phyloP scores from a whole-genome alignment of 1,140 invertebrate species.

The Drosophila azteca region DNA sequence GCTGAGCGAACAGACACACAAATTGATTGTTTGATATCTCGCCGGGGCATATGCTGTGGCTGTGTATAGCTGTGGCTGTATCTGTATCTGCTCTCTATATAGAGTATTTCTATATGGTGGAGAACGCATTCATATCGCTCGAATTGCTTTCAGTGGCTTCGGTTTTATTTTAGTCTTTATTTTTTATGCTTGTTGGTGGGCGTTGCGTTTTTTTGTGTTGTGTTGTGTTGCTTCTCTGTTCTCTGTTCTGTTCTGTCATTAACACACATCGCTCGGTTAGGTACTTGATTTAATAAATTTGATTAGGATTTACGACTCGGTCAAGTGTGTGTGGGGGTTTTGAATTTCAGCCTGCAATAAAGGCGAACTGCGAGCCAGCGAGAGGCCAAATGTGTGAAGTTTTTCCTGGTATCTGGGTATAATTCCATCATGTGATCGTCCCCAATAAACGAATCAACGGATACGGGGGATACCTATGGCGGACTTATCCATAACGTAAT shows the following conservation, averaged over 20 bases:
- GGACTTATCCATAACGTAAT: no score
- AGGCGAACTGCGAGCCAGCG: neutral
- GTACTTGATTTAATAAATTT: constrained; percentile 80
- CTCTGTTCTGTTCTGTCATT: constrained; percentile 50
- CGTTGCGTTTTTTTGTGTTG: constrained; percentile 33
- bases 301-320: constrained; percentile 69
- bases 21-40: constrained; percentile 73
- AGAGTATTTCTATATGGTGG: constrained; percentile 28
- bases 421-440: constrained; percentile 27
- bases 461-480: no score
- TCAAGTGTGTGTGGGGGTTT: constrained; percentile 39
- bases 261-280: constrained; percentile 55
- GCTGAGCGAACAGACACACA: constrained; percentile 60
- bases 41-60: constrained; percentile 17
- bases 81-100: constrained; percentile 29
- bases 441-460: constrained; percentile 2
- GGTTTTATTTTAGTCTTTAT: constrained; percentile 23
- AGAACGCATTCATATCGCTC: constrained; percentile 27
- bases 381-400: neutral
- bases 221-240: constrained; percentile 42
- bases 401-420: neutral
- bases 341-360: constrained; percentile 37
- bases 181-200: neutral
- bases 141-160: constrained; percentile 42
- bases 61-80: neutral